A percentile compares a stretch with the other conserved stretches of the same genome.
These are phyloP conservation scores for Cavia aperea DNA, from an alignment of 2,113 vertebrate genomes.

Conservation along the genomic window DNA sequence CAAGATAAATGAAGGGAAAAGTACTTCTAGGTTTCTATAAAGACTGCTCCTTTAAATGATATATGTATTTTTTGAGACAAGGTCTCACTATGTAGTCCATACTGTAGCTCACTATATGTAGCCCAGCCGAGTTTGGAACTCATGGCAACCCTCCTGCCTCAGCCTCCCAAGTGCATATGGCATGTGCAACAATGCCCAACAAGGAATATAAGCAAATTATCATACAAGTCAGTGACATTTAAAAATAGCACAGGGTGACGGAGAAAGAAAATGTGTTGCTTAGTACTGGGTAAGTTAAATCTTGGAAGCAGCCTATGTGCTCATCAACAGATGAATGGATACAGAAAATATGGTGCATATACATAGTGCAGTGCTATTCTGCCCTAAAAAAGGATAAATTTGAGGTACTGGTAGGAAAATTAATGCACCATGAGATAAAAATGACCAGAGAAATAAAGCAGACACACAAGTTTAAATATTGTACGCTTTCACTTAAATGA, in stretches of 20 bases:
- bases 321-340: neutral
- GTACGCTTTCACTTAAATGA: neutral
- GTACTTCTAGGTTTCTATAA: neutral
- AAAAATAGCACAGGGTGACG: neutral
- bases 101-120: neutral
- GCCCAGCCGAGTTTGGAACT: too few species aligned
- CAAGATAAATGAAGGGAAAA: neutral
- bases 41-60: slow-evolving; percentile 19
- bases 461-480: neutral
- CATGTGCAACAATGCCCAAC: neutral
- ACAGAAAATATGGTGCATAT: neutral
- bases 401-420: neutral
- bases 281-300: neutral
- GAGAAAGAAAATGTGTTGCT: neutral
- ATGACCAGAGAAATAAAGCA: neutral
- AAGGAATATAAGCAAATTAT: slow-evolving; percentile 29
- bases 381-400: neutral
- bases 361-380: neutral
- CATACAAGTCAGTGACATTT: neutral
- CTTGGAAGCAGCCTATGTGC: neutral
- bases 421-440: neutral
- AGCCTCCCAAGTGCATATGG: neutral
- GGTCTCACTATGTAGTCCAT: neutral
- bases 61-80: neutral
- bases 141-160: neutral